Conservation (phyloP, 37 sponge, comb jelly and placozoan species). For the Geodia barretti region DNA sequence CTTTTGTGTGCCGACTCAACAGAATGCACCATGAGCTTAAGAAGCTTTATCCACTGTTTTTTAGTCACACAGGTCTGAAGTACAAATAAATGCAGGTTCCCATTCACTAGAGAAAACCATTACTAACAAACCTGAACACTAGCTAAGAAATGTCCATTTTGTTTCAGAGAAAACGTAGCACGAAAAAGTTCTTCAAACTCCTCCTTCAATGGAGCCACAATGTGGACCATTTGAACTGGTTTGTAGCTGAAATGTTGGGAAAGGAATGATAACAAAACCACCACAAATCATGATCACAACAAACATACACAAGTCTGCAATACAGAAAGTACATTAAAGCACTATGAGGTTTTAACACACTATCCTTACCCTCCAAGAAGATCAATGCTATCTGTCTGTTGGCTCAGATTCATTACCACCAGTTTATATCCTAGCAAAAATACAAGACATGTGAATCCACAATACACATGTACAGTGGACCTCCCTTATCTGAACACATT, state of each 20-base stretch:
- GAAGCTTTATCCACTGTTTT: constrained; percentile 69
- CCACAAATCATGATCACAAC: not conserved
- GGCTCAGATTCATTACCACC: constrained; percentile 92
- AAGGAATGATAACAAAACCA: not conserved
- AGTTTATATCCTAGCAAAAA: constrained; percentile 88
- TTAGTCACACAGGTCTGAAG: constrained; percentile 34
- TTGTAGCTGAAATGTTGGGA: constrained; percentile 69
- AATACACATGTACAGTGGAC: too few species aligned
- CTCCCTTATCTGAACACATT: too few species aligned
- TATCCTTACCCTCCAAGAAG: constrained; percentile 90
- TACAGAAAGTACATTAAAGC: not conserved
- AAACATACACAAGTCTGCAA: not conserved
- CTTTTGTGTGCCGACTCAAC: constrained; percentile 43
- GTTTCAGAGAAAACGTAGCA: constrained; percentile 79
- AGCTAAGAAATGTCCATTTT: constrained; percentile 76
- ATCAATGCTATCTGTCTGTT: constrained; percentile 94
- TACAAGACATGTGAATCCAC: too few species aligned
- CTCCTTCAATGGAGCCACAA: constrained; percentile 70
- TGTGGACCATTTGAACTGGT: constrained; percentile 72
- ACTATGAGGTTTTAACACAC: not conserved
- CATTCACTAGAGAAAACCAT: too few species aligned
- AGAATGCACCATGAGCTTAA: constrained; percentile 71
- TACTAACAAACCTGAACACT: constrained; percentile 69
- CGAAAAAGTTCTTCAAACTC: constrained; percentile 81
- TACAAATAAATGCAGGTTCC: constrained; percentile 11